phyloP scores from a whole-genome alignment of 2,888 invertebrate species.

The Trissolcus brochymenae region DNA sequence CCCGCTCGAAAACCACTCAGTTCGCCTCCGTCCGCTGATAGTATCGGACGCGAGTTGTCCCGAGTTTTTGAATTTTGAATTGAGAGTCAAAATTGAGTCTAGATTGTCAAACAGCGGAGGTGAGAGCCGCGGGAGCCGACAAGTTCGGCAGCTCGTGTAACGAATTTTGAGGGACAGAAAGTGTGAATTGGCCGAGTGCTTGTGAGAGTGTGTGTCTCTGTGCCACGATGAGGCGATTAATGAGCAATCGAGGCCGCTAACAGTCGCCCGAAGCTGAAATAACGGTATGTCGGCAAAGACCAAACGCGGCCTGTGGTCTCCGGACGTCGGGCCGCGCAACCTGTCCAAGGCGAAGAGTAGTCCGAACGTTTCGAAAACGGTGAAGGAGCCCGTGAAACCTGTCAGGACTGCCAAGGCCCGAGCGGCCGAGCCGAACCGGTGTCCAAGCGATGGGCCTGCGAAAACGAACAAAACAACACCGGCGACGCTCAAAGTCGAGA shows the following conservation, averaged over 20 bases:
- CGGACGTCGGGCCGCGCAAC: slow-evolving; percentile 49
- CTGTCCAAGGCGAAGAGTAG: slow-evolving; percentile 71
- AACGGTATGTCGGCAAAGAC: slow-evolving; percentile 57
- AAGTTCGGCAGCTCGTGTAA: no score
- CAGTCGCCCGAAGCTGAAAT: slow-evolving; percentile 13
- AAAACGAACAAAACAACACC: not conserved
- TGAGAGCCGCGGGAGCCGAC: no score
- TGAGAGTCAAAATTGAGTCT: not conserved
- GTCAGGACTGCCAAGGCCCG: slow-evolving; percentile 8
- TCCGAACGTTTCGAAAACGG: slow-evolving; percentile 67
- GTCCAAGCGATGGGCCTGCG: not conserved
- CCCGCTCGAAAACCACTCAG: slow-evolving; percentile 57
- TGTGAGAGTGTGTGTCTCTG: not conserved
- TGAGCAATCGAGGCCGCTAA: slow-evolving; percentile 42
- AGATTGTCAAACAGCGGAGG: no score
- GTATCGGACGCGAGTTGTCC: slow-evolving; percentile 25
- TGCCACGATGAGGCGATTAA: slow-evolving; percentile 37
- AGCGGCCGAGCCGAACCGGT: slow-evolving; percentile 13
- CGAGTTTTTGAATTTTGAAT: not conserved
- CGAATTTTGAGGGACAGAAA: not conserved
- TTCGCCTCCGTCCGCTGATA: slow-evolving; percentile 19
- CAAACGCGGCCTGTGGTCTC: slow-evolving; percentile 32
- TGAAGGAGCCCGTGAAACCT: slow-evolving; percentile 52
- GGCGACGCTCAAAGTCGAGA: slow-evolving; percentile 51
- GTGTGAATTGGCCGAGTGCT: no score